Evolutionary conservation across 2,888 invertebrate species (phyloP).

Genomic region (Tricholauxania praeusta): DNA sequence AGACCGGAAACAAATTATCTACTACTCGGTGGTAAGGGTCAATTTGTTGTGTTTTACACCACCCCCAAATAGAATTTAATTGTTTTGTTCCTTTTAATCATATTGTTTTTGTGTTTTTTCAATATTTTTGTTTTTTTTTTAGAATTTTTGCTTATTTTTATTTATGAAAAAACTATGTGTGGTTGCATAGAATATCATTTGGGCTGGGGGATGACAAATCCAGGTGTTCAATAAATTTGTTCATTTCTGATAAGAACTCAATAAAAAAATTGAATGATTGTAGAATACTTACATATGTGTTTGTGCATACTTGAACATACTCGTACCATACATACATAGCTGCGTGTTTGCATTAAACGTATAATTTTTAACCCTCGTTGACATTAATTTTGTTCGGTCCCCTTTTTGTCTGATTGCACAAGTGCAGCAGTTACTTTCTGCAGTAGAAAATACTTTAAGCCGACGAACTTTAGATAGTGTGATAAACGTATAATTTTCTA

Average conservation of each 20-base stretch:
- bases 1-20: conserved; percentile 62
- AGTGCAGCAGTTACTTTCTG: conserved; percentile 41
- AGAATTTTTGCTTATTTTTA: conserved; percentile 15
- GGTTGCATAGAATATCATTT: neutral
- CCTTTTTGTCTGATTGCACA: conserved; percentile 35
- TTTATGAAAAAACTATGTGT: neutral
- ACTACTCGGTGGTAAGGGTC: conserved; percentile 44
- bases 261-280: conserved; percentile 42
- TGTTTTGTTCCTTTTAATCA: conserved; percentile 18
- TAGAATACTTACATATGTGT: conserved; percentile 48
- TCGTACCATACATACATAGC: conserved; percentile 44
- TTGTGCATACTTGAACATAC: conserved; percentile 45
- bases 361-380: conserved; percentile 48
- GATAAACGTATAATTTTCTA: neutral
- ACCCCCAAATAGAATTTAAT: conserved; percentile 13
- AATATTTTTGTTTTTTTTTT: conserved; percentile 17
- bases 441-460: no score
- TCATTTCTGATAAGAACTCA: conserved; percentile 56
- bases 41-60: conserved; percentile 42
- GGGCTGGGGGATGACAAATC: conserved; percentile 53
- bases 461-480: neutral
- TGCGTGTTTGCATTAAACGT: conserved; percentile 28
- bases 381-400: conserved; percentile 41
- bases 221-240: conserved; percentile 62
- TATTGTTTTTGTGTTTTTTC: neutral